Conservation (phyloP, 2,113 vertebrate species). For the Cnemophilus loriae region DNA sequence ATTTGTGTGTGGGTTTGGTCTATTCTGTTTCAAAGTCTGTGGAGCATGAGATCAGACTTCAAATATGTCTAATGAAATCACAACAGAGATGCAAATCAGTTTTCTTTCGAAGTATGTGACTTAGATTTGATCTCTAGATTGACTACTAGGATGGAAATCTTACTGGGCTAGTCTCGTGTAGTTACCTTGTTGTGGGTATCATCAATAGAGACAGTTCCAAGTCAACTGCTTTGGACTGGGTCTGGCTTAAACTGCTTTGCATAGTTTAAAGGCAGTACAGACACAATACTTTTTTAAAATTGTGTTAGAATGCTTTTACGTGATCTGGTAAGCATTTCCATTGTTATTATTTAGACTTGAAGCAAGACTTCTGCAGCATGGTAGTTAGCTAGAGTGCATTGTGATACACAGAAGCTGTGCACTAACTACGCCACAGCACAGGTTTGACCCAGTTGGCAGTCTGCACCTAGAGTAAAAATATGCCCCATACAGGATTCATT, state of each 20-base stretch:
- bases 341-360: background rate
- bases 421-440: background rate
- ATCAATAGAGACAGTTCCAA: background rate
- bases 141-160: background rate
- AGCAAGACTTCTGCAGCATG: background rate
- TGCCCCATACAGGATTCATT: background rate
- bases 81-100: background rate
- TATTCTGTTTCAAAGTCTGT: background rate
- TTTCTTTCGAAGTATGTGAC: background rate
- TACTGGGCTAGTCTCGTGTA: rapidly evolving
- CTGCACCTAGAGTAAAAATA: background rate
- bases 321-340: background rate
- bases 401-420: background rate
- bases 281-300: background rate
- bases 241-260: background rate
- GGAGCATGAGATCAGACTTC: background rate
- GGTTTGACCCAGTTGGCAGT: background rate
- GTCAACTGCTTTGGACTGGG: background rate
- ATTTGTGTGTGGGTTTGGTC: background rate
- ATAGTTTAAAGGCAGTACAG: background rate
- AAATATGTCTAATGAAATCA: background rate
- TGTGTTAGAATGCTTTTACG: background rate
- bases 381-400: background rate
- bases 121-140: background rate
- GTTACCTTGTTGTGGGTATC: background rate